A percentile compares a stretch with the other conserved stretches of the same genome.
Evolutionary conservation across 2,888 invertebrate species (phyloP).

Genomic region (Troglohyphantes excavatus): DNA sequence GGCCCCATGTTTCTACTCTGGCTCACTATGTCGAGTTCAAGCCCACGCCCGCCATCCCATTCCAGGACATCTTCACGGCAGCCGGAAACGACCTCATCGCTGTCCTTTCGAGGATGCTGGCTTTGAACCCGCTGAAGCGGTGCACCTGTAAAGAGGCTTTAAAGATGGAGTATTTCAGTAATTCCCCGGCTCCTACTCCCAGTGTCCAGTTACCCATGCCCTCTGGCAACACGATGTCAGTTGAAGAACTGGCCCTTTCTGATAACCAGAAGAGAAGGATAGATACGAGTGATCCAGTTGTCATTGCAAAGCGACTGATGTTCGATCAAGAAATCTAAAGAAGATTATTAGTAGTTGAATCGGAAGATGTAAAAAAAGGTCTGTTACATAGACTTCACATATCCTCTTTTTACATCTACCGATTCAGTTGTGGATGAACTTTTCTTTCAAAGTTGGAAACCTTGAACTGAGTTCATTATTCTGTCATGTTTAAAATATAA

Average conservation of each 20-base stretch:
- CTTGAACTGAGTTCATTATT: no score
- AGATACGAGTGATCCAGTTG: slow-evolving; percentile 14
- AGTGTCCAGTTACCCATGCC: slow-evolving; percentile 93
- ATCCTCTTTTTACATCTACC: no score
- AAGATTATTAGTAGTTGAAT: background rate
- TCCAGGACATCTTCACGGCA: slow-evolving; percentile 97
- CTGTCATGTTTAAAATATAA: no score
- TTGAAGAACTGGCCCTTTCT: slow-evolving; percentile 25
- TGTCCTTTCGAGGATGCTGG: slow-evolving; percentile 89
- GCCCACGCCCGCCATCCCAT: slow-evolving; percentile 90
- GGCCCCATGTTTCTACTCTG: slow-evolving; percentile 87
- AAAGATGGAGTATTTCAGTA: slow-evolving; percentile 94
- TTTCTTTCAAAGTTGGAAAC: no score
- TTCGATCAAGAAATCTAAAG: slow-evolving; percentile 36
- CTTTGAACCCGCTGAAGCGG: slow-evolving; percentile 91
- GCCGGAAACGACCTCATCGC: slow-evolving; percentile 95
- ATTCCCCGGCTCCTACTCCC: slow-evolving; percentile 93
- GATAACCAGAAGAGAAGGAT: slow-evolving; percentile 36
- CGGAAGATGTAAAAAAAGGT: no score
- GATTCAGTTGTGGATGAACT: no score
- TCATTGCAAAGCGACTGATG: slow-evolving; percentile 53
- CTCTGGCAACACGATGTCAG: slow-evolving; percentile 81
- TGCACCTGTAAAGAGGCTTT: slow-evolving; percentile 85
- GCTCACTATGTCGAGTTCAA: slow-evolving; percentile 97
- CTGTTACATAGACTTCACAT: no score